Evolutionary conservation across 2,797 vertebrate species (phyloP).

Genomic region (Tenualosa thibaudeaui): DNA sequence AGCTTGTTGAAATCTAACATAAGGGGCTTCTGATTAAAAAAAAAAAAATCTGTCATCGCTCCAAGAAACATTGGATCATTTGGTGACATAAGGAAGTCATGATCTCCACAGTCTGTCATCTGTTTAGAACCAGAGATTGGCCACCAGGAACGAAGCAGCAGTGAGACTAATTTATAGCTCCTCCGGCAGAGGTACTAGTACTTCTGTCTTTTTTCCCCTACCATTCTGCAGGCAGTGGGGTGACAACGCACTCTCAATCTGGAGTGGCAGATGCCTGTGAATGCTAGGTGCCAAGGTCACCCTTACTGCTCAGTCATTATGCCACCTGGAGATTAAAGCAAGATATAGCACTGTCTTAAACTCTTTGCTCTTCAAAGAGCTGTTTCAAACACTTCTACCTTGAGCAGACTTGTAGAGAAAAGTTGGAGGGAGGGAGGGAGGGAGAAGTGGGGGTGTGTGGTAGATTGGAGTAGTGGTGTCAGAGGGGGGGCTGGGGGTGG

Average conservation of each 20-base stretch:
- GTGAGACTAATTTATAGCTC: slow-evolving; percentile 4
- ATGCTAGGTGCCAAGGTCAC: slow-evolving; percentile 30
- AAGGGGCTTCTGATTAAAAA: not conserved
- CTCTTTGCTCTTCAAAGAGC: slow-evolving; percentile 43
- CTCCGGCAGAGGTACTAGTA: not conserved
- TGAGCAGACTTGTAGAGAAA: not conserved
- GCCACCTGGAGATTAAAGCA: slow-evolving; percentile 40
- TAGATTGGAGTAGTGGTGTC: no score
- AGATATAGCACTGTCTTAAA: slow-evolving; percentile 48
- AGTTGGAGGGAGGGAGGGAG: not conserved
- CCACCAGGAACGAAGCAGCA: not conserved
- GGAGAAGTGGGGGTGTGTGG: not conserved
- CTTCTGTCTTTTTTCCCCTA: not conserved
- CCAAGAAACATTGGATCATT: not conserved
- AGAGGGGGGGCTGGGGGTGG: slow-evolving; percentile 7
- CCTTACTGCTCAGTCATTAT: slow-evolving; percentile 39
- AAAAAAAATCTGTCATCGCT: not conserved
- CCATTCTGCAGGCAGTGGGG: not conserved
- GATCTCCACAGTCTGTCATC: not conserved
- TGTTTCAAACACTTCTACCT: slow-evolving; percentile 31
- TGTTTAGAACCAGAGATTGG: not conserved
- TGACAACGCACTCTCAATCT: not conserved
- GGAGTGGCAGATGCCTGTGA: slow-evolving; percentile 28
- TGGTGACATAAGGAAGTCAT: not conserved
- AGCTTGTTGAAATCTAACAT: not conserved